Base-by-base conservation (phyloP, 2,888 invertebrate genomes). In the Meteorus cinctellus region DNA sequence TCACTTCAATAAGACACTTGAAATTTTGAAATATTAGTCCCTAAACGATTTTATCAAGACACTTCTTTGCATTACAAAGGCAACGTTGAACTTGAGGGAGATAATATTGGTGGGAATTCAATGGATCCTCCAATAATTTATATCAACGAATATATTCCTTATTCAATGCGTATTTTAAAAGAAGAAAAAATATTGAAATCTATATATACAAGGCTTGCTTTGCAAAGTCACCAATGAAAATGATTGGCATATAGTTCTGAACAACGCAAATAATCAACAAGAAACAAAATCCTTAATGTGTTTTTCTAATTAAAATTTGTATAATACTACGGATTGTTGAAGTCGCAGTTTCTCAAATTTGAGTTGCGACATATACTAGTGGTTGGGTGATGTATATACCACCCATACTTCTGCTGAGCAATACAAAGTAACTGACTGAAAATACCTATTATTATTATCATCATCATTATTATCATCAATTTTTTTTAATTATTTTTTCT, bases 321-420 rank as follows among this genome's bases (percentile, higher is more conserved):
- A 73, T 80, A 80, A 81, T 81, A 80, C 81, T 77, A 81, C 78
- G 68, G 76, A 76, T 75, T 69, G 45, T 79, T 76, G 27, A 69
- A 41, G 48, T 70, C 68, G 55, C 73, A 74, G 72, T 60, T 24
- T 24, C n/a, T 6, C 14, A 1, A 4, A 59, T 6, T 12, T 19
- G 19, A 14, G 27, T 48, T 34, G 55, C 48, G 62, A 62, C 31
- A 59, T 62, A 41, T 70, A 80, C 75, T 79, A 80, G 78, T 78
- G 75, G 60, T 72, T 78, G 78, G 78, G 75, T 78, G 63, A 12
- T 67, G 72, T 71, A 19, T 19, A 2, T 19, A 55, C 59, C 75
- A 78, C 74, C 70, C 79, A 79, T 77, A 51, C 48, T 76, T 55
- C n/a, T 80, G 77, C 79, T 81, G 78, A 81, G 80, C 79, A 80